Evolutionary conservation across 2,797 vertebrate species (phyloP).

Genomic region (Siniperca obscura): DNA sequence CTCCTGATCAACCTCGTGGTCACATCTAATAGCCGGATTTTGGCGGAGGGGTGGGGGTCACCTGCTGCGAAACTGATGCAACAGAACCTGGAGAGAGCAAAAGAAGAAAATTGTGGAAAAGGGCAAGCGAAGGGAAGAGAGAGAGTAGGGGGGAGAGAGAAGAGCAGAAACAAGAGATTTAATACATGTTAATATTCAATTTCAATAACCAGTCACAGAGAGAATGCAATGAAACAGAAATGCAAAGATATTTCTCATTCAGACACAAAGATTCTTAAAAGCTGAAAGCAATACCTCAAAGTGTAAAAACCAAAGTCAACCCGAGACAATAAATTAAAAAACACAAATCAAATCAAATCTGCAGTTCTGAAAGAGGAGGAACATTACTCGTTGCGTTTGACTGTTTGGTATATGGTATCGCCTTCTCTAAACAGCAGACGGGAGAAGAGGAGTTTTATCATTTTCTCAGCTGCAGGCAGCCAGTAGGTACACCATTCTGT

Average conservation of each 20-base stretch:
- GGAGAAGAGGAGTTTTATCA: neutral
- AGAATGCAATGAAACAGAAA: neutral
- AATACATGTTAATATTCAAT: neutral
- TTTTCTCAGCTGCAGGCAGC: neutral
- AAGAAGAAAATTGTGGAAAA: neutral
- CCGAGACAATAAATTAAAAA: neutral
- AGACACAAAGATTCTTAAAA: neutral
- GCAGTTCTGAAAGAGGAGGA: neutral
- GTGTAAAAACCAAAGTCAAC: neutral
- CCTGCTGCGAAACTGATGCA: conserved; percentile 63
- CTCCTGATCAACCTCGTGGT: conserved; percentile 81
- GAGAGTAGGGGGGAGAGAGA: neutral
- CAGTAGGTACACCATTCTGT: neutral
- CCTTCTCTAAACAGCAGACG: conserved; percentile 7
- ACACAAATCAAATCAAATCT: neutral
- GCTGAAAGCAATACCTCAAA: neutral
- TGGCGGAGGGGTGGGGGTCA: conserved; percentile 67
- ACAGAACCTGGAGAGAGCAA: conserved; percentile 67
- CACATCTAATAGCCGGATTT: conserved; percentile 79
- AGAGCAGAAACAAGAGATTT: neutral
- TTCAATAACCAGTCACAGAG: conserved; percentile 6
- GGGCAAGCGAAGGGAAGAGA: neutral
- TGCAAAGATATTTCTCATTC: neutral
- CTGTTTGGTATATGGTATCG: neutral
- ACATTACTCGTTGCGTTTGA: conserved; percentile 20